These are phyloP conservation scores for Malacoctenus gilli DNA, from an alignment of 2,797 vertebrate genomes.

Conservation along the genomic window DNA sequence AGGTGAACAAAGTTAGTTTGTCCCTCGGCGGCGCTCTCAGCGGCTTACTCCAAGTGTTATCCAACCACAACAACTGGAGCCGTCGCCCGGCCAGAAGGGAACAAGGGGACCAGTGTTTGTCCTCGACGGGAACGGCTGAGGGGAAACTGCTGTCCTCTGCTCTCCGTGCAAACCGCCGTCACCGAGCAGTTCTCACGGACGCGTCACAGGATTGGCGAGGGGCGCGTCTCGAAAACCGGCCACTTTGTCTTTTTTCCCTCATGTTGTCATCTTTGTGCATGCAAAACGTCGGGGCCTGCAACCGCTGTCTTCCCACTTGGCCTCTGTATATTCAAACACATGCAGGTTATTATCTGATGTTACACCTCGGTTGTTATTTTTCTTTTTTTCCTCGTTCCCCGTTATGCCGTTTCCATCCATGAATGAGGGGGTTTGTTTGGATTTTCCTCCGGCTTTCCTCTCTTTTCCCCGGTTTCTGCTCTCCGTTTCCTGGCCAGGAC, in stretches of 20 bases:
- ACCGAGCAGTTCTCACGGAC: slow-evolving; percentile 51
- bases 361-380: slow-evolving; percentile 51
- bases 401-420: slow-evolving; percentile 56
- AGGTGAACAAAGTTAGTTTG: slow-evolving; percentile 62
- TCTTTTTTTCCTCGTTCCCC: slow-evolving; percentile 45
- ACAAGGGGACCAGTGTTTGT: slow-evolving; percentile 70
- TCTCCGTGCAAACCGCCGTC: slow-evolving; percentile 59
- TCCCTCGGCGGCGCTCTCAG: slow-evolving; percentile 23
- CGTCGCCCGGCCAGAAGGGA: slow-evolving; percentile 31
- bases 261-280: slow-evolving; percentile 27
- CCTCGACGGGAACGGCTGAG: slow-evolving; percentile 36
- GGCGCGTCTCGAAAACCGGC: slow-evolving; percentile 38
- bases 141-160: slow-evolving; percentile 54
- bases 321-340: slow-evolving; percentile 39
- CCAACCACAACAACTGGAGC: slow-evolving; percentile 67
- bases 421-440: slow-evolving; percentile 78
- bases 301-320: slow-evolving; percentile 20
- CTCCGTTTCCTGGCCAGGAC: slow-evolving; percentile 69
- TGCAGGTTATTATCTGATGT: slow-evolving; percentile 57
- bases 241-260: slow-evolving; percentile 16
- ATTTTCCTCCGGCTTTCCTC: slow-evolving; percentile 64
- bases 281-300: slow-evolving; percentile 8
- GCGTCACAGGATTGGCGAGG: slow-evolving; percentile 37
- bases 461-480: slow-evolving; percentile 65
- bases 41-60: slow-evolving; percentile 54